Percentiles rank a stretch among this genome's conserved stretches.
Conservation (phyloP, 2,888 invertebrate genomes). For the Eupithecia abbreviata region DNA sequence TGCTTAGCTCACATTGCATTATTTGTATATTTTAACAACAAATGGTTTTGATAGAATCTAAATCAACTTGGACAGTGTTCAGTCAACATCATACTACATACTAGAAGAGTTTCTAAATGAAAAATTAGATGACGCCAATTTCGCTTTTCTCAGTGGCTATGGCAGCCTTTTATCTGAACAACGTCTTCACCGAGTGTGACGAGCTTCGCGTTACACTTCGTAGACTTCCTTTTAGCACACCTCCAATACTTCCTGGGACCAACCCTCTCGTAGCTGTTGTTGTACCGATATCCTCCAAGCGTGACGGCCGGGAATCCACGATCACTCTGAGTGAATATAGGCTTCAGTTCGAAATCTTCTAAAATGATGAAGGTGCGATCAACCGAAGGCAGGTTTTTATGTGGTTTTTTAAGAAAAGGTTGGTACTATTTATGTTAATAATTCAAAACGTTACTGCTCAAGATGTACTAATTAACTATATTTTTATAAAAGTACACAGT, state of each 20-base stretch:
- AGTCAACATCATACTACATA: too few species aligned
- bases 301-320: constrained; percentile 3
- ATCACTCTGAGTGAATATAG: neutral
- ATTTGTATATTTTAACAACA: too few species aligned
- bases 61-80: too few species aligned
- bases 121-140: too few species aligned
- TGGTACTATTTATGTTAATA: too few species aligned
- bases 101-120: too few species aligned
- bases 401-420: neutral
- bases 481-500: neutral
- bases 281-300: constrained; percentile 2
- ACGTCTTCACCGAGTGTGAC: neutral
- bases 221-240: constrained; percentile 1
- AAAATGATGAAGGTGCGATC: neutral
- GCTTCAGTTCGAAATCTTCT: neutral
- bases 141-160: neutral
- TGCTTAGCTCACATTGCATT: too few species aligned
- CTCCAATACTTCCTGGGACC: constrained; percentile 1
- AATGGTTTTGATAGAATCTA: too few species aligned
- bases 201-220: constrained; percentile 12
- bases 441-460: neutral
- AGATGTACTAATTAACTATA: neutral
- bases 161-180: constrained; percentile 4
- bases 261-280: neutral
- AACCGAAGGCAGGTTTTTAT: neutral